phyloP scores from a whole-genome alignment of 2,113 vertebrate genomes.

The Alligator mississippiensis region DNA sequence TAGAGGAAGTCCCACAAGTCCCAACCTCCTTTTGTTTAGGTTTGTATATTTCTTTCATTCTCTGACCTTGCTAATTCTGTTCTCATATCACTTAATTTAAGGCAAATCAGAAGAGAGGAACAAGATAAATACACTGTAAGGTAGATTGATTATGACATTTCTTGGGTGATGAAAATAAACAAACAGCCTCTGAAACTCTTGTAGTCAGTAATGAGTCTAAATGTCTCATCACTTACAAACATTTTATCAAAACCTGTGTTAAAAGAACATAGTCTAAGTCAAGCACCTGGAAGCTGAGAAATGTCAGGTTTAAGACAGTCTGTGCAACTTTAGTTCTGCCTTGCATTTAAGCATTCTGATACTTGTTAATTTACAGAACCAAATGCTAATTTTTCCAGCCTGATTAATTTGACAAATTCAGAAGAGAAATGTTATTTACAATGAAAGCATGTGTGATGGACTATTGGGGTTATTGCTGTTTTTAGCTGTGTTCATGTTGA shows the following conservation, averaged over 20 bases:
- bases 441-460: neutral
- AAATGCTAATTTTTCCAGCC: neutral
- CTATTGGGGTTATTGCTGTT: too few relatives aligned
- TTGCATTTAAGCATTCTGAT: neutral
- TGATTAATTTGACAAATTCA: neutral
- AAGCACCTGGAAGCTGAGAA: neutral
- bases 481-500: too few relatives aligned
- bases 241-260: neutral
- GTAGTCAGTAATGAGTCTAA: neutral
- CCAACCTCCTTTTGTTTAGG: neutral
- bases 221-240: neutral
- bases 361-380: neutral
- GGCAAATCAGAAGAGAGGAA: slow-evolving; percentile 5
- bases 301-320: neutral
- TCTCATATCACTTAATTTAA: neutral
- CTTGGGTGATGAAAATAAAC: neutral
- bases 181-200: neutral
- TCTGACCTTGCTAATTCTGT: neutral
- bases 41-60: neutral
- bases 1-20: neutral
- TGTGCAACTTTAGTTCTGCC: neutral
- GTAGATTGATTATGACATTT: neutral
- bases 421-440: neutral
- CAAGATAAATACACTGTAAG: neutral
- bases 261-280: neutral